Evolutionary conservation across 2,113 vertebrate genomes (phyloP).

Genomic region (Leptobrachium ailaonicum): DNA sequence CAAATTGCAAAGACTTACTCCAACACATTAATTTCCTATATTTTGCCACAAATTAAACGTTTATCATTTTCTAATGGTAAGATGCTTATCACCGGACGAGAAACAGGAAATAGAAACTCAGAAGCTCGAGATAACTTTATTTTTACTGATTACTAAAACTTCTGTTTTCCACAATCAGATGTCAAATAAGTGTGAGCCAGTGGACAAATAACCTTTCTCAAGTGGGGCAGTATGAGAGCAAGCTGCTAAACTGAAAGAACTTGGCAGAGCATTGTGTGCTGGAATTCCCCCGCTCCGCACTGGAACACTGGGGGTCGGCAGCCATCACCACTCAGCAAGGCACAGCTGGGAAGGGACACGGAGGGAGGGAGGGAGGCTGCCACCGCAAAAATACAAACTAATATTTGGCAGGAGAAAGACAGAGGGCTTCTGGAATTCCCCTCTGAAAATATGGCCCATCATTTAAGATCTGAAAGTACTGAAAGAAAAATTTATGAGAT

Average conservation of each 20-base stretch:
- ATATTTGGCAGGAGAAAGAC: conserved; percentile 53
- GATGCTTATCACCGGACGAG: too few species aligned
- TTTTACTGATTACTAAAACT: too few species aligned
- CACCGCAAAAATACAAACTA: conserved; percentile 57
- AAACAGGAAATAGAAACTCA: too few species aligned
- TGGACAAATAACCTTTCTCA: conserved; percentile 2
- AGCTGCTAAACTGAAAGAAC: conserved; percentile 62
- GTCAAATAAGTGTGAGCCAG: not conserved
- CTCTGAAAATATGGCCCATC: conserved; percentile 34
- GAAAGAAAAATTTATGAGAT: not conserved
- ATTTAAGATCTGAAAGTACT: not conserved
- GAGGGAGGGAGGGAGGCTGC: conserved; percentile 52
- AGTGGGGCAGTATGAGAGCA: conserved; percentile 38
- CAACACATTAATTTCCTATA: too few species aligned
- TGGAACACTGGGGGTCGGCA: conserved; percentile 64
- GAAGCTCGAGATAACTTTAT: too few species aligned
- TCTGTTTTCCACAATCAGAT: not conserved
- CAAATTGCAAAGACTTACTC: too few species aligned
- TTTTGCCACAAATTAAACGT: too few species aligned
- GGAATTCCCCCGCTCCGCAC: conserved; percentile 72
- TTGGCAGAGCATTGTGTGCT: conserved; percentile 58
- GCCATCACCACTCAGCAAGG: conserved; percentile 60
- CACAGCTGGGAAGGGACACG: conserved; percentile 64
- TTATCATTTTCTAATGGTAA: too few species aligned
- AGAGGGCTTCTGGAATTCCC: conserved; percentile 71